Evolutionary conservation across 2,888 invertebrate species (phyloP).

Genomic region (Eupeodes latifasciatus): DNA sequence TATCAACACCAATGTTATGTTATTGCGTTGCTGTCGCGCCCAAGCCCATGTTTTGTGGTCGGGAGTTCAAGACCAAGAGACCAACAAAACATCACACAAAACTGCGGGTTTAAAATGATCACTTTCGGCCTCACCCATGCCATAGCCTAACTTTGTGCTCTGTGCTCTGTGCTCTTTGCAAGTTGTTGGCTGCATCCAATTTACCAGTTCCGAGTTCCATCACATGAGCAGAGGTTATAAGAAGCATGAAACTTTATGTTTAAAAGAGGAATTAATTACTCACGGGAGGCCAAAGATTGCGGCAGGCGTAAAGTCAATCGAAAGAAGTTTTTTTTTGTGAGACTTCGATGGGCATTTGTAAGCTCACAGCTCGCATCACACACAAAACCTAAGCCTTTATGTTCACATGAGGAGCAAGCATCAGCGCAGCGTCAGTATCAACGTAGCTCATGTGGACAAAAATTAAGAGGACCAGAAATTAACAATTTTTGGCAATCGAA

Average conservation of each 20-base stretch:
- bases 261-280: conserved; percentile 70
- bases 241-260: conserved; percentile 63
- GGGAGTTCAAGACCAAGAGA: conserved; percentile 16
- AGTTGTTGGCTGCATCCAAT: too few species aligned
- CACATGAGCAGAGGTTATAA: conserved; percentile 10
- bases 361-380: conserved; percentile 28
- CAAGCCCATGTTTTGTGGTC: conserved; percentile 17
- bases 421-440: too few species aligned
- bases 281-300: conserved; percentile 59
- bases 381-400: conserved; percentile 41
- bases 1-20: conserved; percentile 51
- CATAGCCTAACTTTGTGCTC: background rate
- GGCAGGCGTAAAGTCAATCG: conserved; percentile 46
- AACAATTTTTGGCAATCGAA: conserved; percentile 39
- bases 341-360: conserved; percentile 14
- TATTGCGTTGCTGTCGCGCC: background rate
- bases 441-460: conserved; percentile 45
- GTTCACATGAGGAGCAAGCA: too few species aligned
- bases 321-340: conserved; percentile 16
- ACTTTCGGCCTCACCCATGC: conserved; percentile 62
- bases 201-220: too few species aligned
- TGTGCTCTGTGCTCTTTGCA: too few species aligned
- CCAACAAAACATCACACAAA: conserved; percentile 10
- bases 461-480: conserved; percentile 70
- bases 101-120: conserved; percentile 51